These are phyloP conservation scores for Amiota minor DNA, from an alignment of 2,888 invertebrate species.

Conservation along the genomic window DNA sequence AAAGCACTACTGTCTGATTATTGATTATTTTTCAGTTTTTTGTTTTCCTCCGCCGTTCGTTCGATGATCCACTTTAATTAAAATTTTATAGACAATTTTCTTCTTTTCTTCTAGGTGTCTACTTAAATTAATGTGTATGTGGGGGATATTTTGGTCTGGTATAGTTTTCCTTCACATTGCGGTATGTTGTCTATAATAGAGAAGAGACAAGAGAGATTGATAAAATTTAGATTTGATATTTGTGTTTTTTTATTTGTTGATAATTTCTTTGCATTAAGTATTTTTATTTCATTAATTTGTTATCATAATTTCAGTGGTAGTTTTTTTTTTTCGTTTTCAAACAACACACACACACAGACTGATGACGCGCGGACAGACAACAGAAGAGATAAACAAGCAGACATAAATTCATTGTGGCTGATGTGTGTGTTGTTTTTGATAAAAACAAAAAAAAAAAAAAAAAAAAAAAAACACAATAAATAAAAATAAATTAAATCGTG, in stretches of 20 bases:
- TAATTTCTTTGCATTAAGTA: background rate
- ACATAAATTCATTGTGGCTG: no score
- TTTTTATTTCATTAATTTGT: constrained; percentile 3
- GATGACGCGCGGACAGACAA: no score
- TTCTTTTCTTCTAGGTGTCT: constrained; percentile 34
- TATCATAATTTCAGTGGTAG: background rate
- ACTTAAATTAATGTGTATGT: constrained; percentile 38
- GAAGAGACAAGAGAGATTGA: constrained; percentile 1
- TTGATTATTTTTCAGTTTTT: constrained; percentile 30
- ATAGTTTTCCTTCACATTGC: constrained; percentile 46
- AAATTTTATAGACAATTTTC: constrained; percentile 57
- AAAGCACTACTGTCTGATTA: constrained; percentile 10
- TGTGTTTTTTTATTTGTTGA: no score
- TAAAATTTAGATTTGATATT: no score
- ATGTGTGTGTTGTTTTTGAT: background rate
- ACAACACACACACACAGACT: no score
- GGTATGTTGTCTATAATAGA: constrained; percentile 53
- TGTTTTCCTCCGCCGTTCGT: background rate
- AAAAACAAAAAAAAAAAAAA: background rate
- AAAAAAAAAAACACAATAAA: constrained; percentile 40
- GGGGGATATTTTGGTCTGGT: constrained; percentile 33
- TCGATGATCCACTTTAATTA: constrained; percentile 50
- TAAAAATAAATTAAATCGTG: background rate
- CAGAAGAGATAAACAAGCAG: no score
- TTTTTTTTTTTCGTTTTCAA: background rate